phyloP scores from a whole-genome alignment of 2,113 vertebrate species.

The Halichoerus grypus region DNA sequence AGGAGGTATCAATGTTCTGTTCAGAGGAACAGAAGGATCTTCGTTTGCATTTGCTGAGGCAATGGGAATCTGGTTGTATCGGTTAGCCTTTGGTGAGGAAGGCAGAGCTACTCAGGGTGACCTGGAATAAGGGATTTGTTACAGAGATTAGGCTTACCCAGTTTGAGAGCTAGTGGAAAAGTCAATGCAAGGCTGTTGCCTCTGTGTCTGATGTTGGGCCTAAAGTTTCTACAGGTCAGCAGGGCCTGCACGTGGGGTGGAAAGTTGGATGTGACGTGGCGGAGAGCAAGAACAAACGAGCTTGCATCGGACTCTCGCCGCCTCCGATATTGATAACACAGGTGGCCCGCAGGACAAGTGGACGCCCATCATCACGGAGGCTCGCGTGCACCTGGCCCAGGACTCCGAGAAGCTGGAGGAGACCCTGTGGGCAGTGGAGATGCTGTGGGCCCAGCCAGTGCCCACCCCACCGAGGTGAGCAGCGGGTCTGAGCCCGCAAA shows the following conservation, averaged over 20 bases:
- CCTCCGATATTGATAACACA: background rate
- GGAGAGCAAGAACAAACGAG: background rate
- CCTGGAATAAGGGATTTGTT: background rate
- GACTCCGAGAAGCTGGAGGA: background rate
- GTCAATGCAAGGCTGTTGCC: background rate
- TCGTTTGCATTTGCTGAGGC: background rate
- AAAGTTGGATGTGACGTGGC: background rate
- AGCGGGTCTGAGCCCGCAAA: background rate
- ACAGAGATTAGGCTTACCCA: background rate
- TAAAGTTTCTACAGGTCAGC: background rate
- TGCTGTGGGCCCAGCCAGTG: background rate
- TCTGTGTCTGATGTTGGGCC: background rate
- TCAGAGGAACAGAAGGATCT: background rate
- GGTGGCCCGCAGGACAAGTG: background rate
- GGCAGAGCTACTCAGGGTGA: background rate
- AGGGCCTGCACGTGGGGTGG: background rate
- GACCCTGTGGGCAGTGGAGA: background rate
- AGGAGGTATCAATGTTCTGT: background rate
- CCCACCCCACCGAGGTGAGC: rapidly evolving
- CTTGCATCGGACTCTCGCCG: rapidly evolving
- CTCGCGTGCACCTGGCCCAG: background rate
- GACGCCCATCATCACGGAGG: background rate
- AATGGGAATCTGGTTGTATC: background rate
- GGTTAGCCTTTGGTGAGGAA: background rate
- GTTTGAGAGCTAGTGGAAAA: background rate